These are phyloP conservation scores for Prunella strophiata DNA, from an alignment of 2,797 vertebrate species.

Conservation along the genomic window DNA sequence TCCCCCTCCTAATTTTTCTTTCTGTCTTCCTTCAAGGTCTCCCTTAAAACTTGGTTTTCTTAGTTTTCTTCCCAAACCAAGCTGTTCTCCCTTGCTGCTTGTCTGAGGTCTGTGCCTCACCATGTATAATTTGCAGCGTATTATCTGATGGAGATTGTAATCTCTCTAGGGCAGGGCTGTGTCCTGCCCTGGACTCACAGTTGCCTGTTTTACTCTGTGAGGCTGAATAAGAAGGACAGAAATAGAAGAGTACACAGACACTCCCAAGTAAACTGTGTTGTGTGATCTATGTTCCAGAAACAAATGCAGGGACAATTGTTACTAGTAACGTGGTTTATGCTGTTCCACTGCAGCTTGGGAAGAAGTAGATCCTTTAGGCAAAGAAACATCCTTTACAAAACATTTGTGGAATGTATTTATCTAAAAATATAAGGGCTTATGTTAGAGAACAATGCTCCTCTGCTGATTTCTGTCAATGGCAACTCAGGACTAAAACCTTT, in stretches of 20 bases:
- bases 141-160: constrained; percentile 34
- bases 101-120: not conserved
- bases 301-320: constrained; percentile 13
- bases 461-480: constrained; percentile 10
- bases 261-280: constrained; percentile 21
- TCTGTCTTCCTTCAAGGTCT: not conserved
- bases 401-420: not conserved
- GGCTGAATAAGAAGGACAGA: constrained; percentile 1
- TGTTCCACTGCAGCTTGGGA: not conserved
- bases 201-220: not conserved
- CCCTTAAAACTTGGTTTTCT: not conserved
- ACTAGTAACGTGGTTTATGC: not conserved
- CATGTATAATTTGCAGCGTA: not conserved
- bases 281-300: constrained; percentile 2
- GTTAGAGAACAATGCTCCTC: not conserved
- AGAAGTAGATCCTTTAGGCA: constrained; percentile 12
- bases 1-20: not conserved
- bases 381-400: not conserved
- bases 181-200: not conserved
- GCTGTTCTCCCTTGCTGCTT: not conserved
- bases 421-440: not conserved
- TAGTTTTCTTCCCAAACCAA: not conserved
- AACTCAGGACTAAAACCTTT: not conserved
- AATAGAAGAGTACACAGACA: constrained; percentile 13
- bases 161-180: constrained; percentile 32